phyloP scores from a whole-genome alignment of 1,140 invertebrate species.

The Brachionus koreanus region DNA sequence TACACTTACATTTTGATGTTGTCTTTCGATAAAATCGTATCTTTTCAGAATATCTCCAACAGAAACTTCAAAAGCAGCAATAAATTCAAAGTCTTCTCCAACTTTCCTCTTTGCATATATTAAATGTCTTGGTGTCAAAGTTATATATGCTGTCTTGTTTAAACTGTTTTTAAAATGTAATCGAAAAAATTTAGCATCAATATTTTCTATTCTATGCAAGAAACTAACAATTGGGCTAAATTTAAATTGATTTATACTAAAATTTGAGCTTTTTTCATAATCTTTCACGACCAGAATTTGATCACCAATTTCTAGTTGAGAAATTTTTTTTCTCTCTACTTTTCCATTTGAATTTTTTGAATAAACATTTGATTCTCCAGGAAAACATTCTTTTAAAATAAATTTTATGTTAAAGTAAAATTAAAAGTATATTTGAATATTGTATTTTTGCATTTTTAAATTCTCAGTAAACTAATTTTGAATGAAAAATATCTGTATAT shows the following conservation, averaged over 20 bases:
- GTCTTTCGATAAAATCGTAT: conserved; percentile 30
- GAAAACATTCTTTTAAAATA: conserved; percentile 30
- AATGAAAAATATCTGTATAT: too few species aligned
- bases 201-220: conserved; percentile 8
- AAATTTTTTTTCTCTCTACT: background rate
- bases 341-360: background rate
- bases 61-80: conserved; percentile 50
- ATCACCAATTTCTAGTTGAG: background rate
- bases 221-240: conserved; percentile 37
- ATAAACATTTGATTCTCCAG: background rate
- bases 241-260: background rate
- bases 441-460: too few species aligned
- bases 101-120: conserved; percentile 57
- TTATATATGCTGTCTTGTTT: conserved; percentile 59
- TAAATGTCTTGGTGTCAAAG: conserved; percentile 79
- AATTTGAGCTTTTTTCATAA: background rate
- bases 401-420: background rate
- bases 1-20: conserved; percentile 63
- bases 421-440: background rate
- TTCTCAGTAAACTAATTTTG: too few species aligned
- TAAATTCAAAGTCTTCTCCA: background rate
- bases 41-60: conserved; percentile 54
- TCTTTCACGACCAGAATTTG: background rate
- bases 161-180: background rate
- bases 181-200: background rate